phyloP scores from a whole-genome alignment of 1,140 invertebrate genomes.

The Bombyx mandarina region DNA sequence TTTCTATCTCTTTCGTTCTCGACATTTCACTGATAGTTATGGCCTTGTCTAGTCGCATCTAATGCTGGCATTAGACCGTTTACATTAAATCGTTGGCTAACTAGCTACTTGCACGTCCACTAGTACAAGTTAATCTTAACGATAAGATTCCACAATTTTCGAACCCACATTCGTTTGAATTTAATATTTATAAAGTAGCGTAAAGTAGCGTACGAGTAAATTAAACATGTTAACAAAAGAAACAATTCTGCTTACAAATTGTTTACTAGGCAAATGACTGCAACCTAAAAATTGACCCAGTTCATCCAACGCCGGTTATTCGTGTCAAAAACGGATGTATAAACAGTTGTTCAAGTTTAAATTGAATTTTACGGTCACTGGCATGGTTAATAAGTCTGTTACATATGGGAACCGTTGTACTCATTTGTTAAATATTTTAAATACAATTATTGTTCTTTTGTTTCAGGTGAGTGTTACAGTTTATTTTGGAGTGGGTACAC shows the following conservation, averaged over 20 bases:
- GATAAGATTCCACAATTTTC: too few species aligned
- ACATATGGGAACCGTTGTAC: conserved; percentile 24
- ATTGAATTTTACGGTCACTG: conserved; percentile 28
- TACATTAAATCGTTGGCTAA: conserved; percentile 21
- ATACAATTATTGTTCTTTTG: conserved; percentile 22
- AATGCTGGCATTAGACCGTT: conserved; percentile 66
- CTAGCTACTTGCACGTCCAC: conserved; percentile 26
- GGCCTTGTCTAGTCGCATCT: conserved; percentile 70
- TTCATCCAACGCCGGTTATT: conserved; percentile 1
- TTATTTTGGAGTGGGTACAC: too few species aligned
- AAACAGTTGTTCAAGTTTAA: conserved; percentile 36
- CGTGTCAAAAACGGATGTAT: conserved; percentile 26
- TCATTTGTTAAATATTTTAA: conserved; percentile 21
- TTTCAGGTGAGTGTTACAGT: conserved; percentile 36
- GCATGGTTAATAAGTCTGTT: conserved; percentile 22
- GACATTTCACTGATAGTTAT: conserved; percentile 69
- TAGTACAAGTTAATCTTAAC: background rate
- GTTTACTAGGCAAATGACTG: conserved; percentile 18
- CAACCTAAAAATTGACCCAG: too few species aligned
- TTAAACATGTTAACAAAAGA: conserved; percentile 1
- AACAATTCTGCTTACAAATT: background rate
- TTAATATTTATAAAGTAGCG: too few species aligned
- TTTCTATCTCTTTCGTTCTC: conserved; percentile 66
- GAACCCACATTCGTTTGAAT: too few species aligned
- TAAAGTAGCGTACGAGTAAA: background rate